Percentiles rank a stretch among this genome's conserved stretches.
phyloP scores from a whole-genome alignment of 2,113 vertebrate species.

The Pterocles gutturalis region DNA sequence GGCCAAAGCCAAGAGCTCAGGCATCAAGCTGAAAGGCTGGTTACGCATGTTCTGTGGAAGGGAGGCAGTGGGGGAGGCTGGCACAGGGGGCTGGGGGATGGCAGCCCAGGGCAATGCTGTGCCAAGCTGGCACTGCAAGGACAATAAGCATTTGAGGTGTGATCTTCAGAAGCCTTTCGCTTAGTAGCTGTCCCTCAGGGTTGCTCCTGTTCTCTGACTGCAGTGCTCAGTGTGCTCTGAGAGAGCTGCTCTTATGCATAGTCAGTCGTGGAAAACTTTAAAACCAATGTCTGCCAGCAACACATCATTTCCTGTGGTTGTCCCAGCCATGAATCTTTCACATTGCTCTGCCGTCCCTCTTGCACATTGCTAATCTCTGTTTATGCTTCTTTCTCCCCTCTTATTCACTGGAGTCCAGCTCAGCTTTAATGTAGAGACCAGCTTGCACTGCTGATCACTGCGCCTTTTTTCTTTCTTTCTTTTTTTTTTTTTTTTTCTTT shows the following conservation, averaged over 20 bases:
- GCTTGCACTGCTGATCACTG: not conserved
- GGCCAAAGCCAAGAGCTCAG: not conserved
- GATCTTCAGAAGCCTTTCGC: not conserved
- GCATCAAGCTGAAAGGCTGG: not conserved
- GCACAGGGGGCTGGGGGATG: not conserved
- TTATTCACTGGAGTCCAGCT: not conserved
- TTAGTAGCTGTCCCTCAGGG: not conserved
- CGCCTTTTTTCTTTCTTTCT: fast-evolving
- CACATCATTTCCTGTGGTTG: slow-evolving; percentile 22
- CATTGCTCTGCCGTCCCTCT: not conserved
- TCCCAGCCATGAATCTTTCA: not conserved
- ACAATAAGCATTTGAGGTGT: not conserved
- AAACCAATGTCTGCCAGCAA: not conserved
- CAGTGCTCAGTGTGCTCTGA: not conserved
- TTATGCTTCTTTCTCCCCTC: not conserved
- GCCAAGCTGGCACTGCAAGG: not conserved
- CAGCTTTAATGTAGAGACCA: not conserved
- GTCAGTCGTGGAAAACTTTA: not conserved
- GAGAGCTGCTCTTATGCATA: not conserved
- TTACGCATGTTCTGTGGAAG: not conserved
- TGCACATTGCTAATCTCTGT: not conserved
- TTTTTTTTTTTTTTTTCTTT: not conserved
- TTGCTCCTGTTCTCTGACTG: not conserved
- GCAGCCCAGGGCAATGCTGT: not conserved
- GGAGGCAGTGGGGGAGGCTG: not conserved